Evolutionary conservation across 2,888 invertebrate species (phyloP), one percentile per base, ranked within the genome.

Genomic region (Operophtera brumata): DNA sequence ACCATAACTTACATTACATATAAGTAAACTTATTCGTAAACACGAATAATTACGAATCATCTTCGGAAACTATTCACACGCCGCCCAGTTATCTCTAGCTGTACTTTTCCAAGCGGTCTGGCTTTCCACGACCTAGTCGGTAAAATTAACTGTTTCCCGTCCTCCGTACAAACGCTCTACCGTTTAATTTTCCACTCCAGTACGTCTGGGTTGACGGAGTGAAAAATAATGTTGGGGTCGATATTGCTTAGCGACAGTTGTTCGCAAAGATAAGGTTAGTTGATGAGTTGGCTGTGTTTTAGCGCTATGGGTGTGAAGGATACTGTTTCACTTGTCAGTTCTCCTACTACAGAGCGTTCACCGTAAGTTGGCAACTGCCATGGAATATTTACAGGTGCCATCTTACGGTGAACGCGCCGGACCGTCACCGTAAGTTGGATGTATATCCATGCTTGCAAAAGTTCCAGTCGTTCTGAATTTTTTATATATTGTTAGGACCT

Each of bases 111-210:
- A 35, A 12, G 20, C 20, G 20, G 20, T 20, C 20, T 20, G 20
- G 11, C 39, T 5, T 39, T 39, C 14, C 37, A 37, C 20, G 10
- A 30, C 35, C 12, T 35, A 12, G 4, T n/a, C 10, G 20, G 39
- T 39, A 20, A 39, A 39, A 39, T 39, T 25, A 20, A 39, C 39
- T 39, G 25, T 45, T 45, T 40, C 32, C 45, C 25, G 30, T 32
- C 20, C 39, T 39, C 6, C 30, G 30, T 44, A 30, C 35, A 43
- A 49, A 45, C 20, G 20, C 4, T 20, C 20, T 20, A 20, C 20
- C 32, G 45, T 54, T 46, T 42, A 48, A 62, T 62, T 62, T 62
- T 57, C 54, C 50, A 34, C 49, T 26, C 54, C 39, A 41, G 25
- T 36, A 42, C 36, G 40, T 47, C 30, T 47, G 47, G 34, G 13